Evolutionary conservation across 2,797 vertebrate species (phyloP).

Genomic region (Lithobates pipiens): DNA sequence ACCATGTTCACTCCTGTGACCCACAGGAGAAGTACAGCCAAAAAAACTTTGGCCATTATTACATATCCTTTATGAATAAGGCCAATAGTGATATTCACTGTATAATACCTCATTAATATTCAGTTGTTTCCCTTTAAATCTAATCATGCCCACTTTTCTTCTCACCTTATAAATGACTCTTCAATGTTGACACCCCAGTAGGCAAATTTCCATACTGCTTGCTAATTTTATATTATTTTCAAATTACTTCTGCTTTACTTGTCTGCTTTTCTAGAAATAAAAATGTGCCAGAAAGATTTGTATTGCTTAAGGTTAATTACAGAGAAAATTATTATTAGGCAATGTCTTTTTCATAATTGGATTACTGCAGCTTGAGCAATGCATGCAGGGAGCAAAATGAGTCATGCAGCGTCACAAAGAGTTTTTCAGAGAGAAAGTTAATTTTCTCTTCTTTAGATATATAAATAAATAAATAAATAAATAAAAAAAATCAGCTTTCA

Average conservation of each 20-base stretch:
- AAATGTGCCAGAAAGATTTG: not conserved
- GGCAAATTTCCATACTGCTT: too few species aligned
- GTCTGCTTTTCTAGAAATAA: not conserved
- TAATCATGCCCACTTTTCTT: too few species aligned
- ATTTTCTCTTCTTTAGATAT: not conserved
- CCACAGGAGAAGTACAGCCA: too few species aligned
- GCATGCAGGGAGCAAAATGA: not conserved
- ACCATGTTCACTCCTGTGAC: too few species aligned
- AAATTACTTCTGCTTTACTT: not conserved
- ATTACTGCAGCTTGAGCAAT: constrained; percentile 4
- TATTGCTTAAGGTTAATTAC: not conserved
- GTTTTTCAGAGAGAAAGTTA: not conserved
- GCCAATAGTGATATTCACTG: too few species aligned
- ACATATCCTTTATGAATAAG: too few species aligned
- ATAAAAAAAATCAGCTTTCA: too few species aligned
- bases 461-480: too few species aligned
- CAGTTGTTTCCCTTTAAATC: too few species aligned
- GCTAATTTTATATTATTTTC: not conserved
- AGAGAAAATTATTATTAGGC: not conserved
- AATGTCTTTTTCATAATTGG: not conserved
- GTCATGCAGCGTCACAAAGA: not conserved
- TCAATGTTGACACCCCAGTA: not conserved
- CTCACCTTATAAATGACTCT: not conserved
- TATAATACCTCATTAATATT: too few species aligned
- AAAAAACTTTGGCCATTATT: too few species aligned